Percentiles rank a stretch among this genome's conserved stretches.
Conservation (phyloP, 1,140 invertebrate species). For the Orchestia grillus region DNA sequence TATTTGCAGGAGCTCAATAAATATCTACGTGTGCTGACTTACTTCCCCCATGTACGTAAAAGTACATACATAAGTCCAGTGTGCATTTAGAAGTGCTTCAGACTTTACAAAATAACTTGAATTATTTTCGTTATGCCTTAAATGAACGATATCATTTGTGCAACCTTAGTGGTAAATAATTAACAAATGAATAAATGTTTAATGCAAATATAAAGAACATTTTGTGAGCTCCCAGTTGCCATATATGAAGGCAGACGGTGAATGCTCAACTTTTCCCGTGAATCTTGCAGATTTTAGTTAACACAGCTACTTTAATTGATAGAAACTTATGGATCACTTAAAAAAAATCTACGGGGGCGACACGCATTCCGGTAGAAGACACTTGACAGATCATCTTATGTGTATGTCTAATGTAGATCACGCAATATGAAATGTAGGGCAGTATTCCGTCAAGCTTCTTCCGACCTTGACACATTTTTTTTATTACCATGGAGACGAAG, state of each 20-base stretch:
- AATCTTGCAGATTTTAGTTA: background rate
- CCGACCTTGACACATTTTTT: background rate
- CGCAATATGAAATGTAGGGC: background rate
- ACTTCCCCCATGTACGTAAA: too few species aligned
- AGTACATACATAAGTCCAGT: too few species aligned
- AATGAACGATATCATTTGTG: background rate
- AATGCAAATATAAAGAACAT: background rate
- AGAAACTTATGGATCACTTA: background rate
- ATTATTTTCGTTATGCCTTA: too few species aligned
- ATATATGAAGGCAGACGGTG: background rate
- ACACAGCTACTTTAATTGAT: background rate
- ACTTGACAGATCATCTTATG: background rate
- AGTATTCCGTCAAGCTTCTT: background rate
- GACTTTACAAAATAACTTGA: too few species aligned
- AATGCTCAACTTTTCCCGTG: background rate
- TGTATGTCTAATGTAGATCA: background rate
- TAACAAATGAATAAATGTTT: too few species aligned
- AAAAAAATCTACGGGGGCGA: background rate
- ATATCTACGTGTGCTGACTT: too few species aligned
- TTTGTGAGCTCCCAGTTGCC: background rate
- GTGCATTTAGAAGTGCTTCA: too few species aligned
- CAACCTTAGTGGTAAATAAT: too few species aligned
- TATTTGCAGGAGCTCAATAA: background rate
- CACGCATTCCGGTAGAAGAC: background rate
- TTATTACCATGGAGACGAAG: background rate